Evolutionary conservation across 2,797 vertebrate species (phyloP).

Genomic region (Arrhamphus sclerolepis): DNA sequence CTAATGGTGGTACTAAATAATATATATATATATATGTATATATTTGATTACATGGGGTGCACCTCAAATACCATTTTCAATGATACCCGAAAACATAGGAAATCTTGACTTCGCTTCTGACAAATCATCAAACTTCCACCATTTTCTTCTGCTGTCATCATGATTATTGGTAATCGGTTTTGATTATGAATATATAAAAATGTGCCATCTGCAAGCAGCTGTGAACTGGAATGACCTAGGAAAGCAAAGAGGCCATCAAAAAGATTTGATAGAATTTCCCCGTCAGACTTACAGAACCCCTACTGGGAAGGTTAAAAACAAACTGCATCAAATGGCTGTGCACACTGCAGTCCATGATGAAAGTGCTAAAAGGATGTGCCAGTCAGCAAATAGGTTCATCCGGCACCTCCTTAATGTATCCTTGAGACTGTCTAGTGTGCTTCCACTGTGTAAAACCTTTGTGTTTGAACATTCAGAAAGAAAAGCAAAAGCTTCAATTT

Average conservation of each 20-base stretch:
- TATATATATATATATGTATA: too few relatives aligned
- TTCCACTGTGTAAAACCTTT: slow-evolving; percentile 54
- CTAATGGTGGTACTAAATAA: neutral
- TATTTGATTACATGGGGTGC: neutral
- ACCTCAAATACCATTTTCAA: neutral
- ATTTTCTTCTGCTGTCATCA: neutral
- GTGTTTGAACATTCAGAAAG: slow-evolving; percentile 29
- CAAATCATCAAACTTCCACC: neutral
- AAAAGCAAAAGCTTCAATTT: slow-evolving; percentile 27
- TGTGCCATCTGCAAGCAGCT: slow-evolving; percentile 1
- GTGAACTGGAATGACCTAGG: slow-evolving; percentile 1
- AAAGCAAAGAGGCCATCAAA: slow-evolving; percentile 27
- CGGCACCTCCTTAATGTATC: slow-evolving; percentile 66
- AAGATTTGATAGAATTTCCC: slow-evolving; percentile 30
- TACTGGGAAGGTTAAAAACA: slow-evolving; percentile 56
- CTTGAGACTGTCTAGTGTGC: slow-evolving; percentile 52
- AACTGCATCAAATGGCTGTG: slow-evolving; percentile 54
- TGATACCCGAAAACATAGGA: neutral
- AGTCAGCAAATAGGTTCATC: slow-evolving; percentile 63
- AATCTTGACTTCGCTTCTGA: too few relatives aligned
- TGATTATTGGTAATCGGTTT: neutral
- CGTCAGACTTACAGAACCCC: slow-evolving; percentile 35
- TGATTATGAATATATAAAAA: neutral
- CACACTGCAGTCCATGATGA: slow-evolving; percentile 41
- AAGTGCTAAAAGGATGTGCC: slow-evolving; percentile 67